These are phyloP conservation scores for Chroicocephalus ridibundus DNA, from an alignment of 2,113 vertebrate species.

Conservation along the genomic window DNA sequence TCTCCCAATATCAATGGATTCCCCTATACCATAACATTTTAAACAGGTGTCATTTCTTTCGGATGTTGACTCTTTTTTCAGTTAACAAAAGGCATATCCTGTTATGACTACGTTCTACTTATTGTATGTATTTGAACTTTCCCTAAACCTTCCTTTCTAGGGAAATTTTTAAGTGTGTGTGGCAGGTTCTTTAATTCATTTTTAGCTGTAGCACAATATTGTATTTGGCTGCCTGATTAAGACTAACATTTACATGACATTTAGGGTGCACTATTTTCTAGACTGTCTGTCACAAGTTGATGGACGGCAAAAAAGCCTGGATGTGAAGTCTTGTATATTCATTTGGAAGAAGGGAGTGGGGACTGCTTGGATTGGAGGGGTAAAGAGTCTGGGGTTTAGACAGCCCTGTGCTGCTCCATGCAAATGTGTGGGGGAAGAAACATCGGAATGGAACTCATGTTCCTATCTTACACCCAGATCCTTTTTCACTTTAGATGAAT, in stretches of 20 bases:
- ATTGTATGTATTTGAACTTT: constrained; percentile 37
- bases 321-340: constrained; percentile 32
- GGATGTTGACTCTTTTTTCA: background rate
- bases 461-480: background rate
- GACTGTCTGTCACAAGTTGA: constrained; percentile 59
- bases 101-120: constrained; percentile 17
- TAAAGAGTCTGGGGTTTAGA: background rate
- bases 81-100: constrained; percentile 30
- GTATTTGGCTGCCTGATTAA: constrained; percentile 61
- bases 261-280: constrained; percentile 49
- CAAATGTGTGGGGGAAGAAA: background rate
- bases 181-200: constrained; percentile 58
- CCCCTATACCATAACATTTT: background rate
- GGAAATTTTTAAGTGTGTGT: background rate
- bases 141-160: constrained; percentile 47
- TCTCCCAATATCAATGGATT: background rate
- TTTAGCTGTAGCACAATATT: constrained; percentile 63
- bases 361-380: background rate
- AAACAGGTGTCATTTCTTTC: background rate
- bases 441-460: background rate
- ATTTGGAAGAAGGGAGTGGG: background rate
- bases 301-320: constrained; percentile 24
- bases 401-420: background rate
- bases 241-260: constrained; percentile 67
- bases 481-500: background rate